A percentile compares a stretch with the other conserved stretches of the same genome.
These are phyloP conservation scores for Sebastes diploproa DNA, from an alignment of 2,797 vertebrate genomes.

Conservation along the genomic window DNA sequence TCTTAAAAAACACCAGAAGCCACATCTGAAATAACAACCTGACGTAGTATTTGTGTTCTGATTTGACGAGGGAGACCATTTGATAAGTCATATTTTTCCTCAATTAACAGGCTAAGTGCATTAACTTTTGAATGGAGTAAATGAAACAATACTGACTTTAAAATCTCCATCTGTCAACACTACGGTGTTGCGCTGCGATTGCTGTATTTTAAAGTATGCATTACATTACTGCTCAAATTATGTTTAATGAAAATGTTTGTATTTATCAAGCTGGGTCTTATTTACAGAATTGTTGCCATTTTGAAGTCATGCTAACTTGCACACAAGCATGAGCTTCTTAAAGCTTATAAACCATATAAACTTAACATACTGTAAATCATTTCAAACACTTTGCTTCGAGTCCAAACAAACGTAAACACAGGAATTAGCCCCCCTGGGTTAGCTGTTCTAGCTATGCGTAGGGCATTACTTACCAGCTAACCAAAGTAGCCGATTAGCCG, in stretches of 20 bases:
- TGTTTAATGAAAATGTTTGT: no score
- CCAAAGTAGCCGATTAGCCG: neutral
- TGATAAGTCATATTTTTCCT: neutral
- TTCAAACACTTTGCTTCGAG: neutral
- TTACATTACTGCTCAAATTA: no score
- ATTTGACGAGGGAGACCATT: neutral
- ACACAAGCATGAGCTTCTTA: neutral
- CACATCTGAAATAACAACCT: slow-evolving; percentile 7
- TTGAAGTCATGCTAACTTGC: neutral
- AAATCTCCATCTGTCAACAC: neutral
- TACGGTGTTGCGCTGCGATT: neutral
- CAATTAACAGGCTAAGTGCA: neutral
- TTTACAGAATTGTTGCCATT: neutral
- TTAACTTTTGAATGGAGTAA: neutral
- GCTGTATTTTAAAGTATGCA: neutral
- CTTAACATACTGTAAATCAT: neutral
- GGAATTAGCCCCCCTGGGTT: no score
- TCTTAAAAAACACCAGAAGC: slow-evolving; percentile 22
- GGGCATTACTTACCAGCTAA: no score
- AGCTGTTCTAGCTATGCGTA: no score
- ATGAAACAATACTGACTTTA: neutral
- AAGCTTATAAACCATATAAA: no score
- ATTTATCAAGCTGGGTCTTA: neutral
- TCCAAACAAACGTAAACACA: no score
- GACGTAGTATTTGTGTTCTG: neutral